Base-by-base conservation (phyloP, 2,888 invertebrate species). In the Drosophila monieri region DNA sequence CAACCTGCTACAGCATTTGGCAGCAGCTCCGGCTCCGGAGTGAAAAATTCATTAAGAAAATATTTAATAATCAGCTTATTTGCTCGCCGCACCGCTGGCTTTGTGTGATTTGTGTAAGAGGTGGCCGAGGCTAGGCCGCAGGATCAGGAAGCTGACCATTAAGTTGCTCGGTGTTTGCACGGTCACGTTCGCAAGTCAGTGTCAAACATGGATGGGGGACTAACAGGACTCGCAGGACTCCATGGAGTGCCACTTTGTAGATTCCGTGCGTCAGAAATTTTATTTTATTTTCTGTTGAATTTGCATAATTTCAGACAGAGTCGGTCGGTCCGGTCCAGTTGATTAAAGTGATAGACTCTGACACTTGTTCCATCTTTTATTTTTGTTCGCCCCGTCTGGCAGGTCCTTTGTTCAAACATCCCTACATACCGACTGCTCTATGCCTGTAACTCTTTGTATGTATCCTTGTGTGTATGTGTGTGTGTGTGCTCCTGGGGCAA, bases 21-120 rank as follows among this genome's bases (percentile, higher is more conserved):
- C 14, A 27, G 43, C 46, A 46, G 61, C 18, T 18, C 18, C 18
- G 18, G 18, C 47, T 52, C 46, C 18, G 44, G 41, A 67, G 65
- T 74, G 53, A 69, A 76, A 86, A 80, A 81, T 84, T 74, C 70
- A 86, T 84, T 80, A 74, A 62, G 80, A 86, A 64, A 80, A 83
- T 83, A 80, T 83, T 83, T 73, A 84, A 86, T 84, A 83, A 86
- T 86, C 80, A 76, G 86, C 86, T 84, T 86, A 72, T 65, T 64
- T 58, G 46, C 51, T 41, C 30, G 32, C 9, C 60, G 8, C 10
- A n/a, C 12, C 14, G 25, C 27, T 21, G 21, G 9, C 51, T 37
- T 14, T 61, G 25, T 58, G 52, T 67, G 55, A 60, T 53, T 32
- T 49, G 58, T 30, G 27, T 27, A 15, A 58, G 58, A 69, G 73